Conservation (phyloP, 2,113 vertebrate species). For the Protobothrops mucrosquamatus region DNA sequence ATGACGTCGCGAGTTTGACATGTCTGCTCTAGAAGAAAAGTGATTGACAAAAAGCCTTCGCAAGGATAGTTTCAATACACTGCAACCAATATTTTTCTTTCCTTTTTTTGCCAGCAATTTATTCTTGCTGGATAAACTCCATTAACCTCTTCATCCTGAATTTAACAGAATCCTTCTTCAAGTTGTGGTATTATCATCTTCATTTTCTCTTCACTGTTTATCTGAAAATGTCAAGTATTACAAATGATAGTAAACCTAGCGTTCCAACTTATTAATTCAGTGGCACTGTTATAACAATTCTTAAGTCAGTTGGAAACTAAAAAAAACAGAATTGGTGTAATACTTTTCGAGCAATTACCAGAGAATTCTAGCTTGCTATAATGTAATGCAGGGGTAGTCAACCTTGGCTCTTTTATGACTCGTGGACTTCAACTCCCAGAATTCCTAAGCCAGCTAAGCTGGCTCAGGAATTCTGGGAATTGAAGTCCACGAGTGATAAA, state of each 20-base stretch:
- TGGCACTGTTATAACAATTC: neutral
- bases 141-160: neutral
- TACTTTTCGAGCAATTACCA: neutral
- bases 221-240: neutral
- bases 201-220: neutral
- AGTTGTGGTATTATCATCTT: neutral
- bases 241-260: neutral
- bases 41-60: neutral
- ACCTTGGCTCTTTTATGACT: too few relatives aligned
- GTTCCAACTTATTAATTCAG: neutral
- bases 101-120: neutral
- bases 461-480: too few relatives aligned
- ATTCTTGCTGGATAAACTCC: neutral
- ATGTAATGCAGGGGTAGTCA: too few relatives aligned
- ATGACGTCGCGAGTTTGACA: too few relatives aligned
- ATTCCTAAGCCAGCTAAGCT: too few relatives aligned
- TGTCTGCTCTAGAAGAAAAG: neutral
- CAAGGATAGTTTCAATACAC: neutral
- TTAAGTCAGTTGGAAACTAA: too few relatives aligned
- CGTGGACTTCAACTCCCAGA: too few relatives aligned
- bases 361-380: neutral
- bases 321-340: neutral
- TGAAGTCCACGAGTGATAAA: too few relatives aligned
- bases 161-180: constrained; percentile 21
- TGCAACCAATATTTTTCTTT: neutral